Evolutionary conservation across 2,113 vertebrate species (phyloP), one percentile per base, ranked within the genome.

Genomic region (Hipposideros armiger): DNA sequence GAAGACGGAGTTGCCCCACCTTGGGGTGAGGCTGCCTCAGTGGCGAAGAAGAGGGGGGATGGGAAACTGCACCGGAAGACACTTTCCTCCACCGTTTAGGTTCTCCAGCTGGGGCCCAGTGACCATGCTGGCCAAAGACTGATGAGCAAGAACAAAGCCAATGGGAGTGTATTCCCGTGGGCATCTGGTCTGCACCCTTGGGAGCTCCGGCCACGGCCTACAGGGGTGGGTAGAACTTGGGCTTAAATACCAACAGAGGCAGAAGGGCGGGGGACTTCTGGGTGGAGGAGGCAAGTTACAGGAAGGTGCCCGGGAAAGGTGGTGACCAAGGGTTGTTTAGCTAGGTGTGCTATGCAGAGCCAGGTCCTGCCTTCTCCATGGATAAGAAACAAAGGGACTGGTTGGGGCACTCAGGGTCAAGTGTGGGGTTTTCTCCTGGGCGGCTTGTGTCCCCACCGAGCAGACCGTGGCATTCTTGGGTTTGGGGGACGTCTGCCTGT

Each of bases 1-100:
- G 40, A 30, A 0, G 36, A 20, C 2, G 1, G 0, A 0, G 4
- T 8, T 7, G 11, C 32, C 4, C 6, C 3, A 6, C 30, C 7
- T 11, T 36, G 19, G 3, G 0, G 24, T 0, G 30, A 54, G 1
- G 47, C 26, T 16, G 24, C 36, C 80, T 17, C 4, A 15, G 30
- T 30, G 3, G 36, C 36, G 36, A 36, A 36, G 36, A 36, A 36
- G 36, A 36, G 36, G 36, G 36, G 2, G 36, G 36, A 36, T 36
- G 36, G 36, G 36, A 36, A 2, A 36, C 36, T 36, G 36, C 36
- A 36, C 36, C 2, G 36, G 36, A 36, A 36, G 36, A 36, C 36
- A 36, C 36, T 36, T 36, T 36, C 36, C 36, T 36, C 36, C 36
- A 36, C 36, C 36, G n/a, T 32, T 62, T 28, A 54, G 19, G 26